phyloP scores from a whole-genome alignment of 2,888 invertebrate genomes.

The Tromatobia lineatoria region DNA sequence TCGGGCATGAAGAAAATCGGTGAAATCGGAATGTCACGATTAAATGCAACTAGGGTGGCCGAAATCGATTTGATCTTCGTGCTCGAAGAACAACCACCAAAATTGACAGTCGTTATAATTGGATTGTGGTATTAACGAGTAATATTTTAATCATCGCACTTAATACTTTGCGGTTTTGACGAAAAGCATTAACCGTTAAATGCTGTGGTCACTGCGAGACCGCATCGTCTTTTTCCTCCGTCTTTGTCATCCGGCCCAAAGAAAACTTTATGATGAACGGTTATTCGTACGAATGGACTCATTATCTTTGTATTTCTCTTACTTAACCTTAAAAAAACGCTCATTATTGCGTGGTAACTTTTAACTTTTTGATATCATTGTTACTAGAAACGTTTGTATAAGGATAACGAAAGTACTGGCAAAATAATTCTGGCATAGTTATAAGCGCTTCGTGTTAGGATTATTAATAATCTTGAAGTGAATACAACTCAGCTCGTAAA shows the following conservation, averaged over 20 bases:
- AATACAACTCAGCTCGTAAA: too few species aligned
- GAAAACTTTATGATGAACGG: background rate
- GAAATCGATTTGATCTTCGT: conserved; percentile 45
- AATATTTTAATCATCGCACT: conserved; percentile 10
- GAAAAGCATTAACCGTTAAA: conserved; percentile 8
- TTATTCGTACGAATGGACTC: background rate
- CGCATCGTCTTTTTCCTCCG: background rate
- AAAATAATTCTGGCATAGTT: too few species aligned
- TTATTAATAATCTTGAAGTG: too few species aligned
- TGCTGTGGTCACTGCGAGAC: conserved; percentile 6
- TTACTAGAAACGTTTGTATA: background rate
- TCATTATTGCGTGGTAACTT: background rate
- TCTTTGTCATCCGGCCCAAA: background rate
- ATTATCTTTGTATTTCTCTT: background rate
- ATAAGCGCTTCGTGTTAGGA: too few species aligned
- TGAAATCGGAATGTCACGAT: conserved; percentile 66
- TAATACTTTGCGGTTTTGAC: conserved; percentile 5
- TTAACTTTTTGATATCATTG: background rate
- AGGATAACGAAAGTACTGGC: background rate
- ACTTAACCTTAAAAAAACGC: background rate
- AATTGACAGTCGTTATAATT: conserved; percentile 16
- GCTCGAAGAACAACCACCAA: conserved; percentile 11
- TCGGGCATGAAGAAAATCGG: conserved; percentile 55
- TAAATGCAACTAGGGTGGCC: conserved; percentile 43
- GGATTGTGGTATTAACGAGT: conserved; percentile 4